These are phyloP conservation scores for Dissostichus mawsoni DNA, from an alignment of 2,113 vertebrate genomes.

Conservation along the genomic window DNA sequence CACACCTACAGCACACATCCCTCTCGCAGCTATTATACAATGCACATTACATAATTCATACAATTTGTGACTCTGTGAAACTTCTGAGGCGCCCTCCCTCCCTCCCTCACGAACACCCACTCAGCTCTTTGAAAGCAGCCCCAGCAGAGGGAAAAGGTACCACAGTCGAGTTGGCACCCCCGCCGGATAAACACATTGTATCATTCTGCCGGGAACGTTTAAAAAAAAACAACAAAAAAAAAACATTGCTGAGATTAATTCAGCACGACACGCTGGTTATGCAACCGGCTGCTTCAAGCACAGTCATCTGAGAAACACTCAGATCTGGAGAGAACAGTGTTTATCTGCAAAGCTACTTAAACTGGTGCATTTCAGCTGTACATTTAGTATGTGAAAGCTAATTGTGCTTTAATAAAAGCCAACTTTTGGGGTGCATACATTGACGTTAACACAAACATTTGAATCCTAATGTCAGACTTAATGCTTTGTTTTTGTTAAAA, in stretches of 20 bases:
- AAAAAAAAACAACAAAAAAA: slow-evolving; percentile 1
- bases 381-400: neutral
- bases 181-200: slow-evolving; percentile 33
- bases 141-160: slow-evolving; percentile 62
- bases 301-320: slow-evolving; percentile 28
- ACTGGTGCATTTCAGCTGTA: neutral
- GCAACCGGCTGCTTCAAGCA: slow-evolving; percentile 63
- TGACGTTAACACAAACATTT: neutral
- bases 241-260: slow-evolving; percentile 40
- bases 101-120: slow-evolving; percentile 68
- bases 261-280: slow-evolving; percentile 58
- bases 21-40: slow-evolving; percentile 57
- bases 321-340: slow-evolving; percentile 8
- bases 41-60: slow-evolving; percentile 66
- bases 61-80: slow-evolving; percentile 57
- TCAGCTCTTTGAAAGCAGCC: slow-evolving; percentile 59
- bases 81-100: slow-evolving; percentile 53
- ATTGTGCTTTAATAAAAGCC: neutral
- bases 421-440: neutral
- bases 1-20: slow-evolving; percentile 10
- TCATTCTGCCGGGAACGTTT: slow-evolving; percentile 26
- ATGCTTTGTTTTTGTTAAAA: neutral
- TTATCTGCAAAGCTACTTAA: neutral
- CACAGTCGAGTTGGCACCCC: slow-evolving; percentile 25
- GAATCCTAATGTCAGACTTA: neutral